Conservation (phyloP, 2,888 invertebrate genomes). For the Poecilobothrus nobilitatus region DNA sequence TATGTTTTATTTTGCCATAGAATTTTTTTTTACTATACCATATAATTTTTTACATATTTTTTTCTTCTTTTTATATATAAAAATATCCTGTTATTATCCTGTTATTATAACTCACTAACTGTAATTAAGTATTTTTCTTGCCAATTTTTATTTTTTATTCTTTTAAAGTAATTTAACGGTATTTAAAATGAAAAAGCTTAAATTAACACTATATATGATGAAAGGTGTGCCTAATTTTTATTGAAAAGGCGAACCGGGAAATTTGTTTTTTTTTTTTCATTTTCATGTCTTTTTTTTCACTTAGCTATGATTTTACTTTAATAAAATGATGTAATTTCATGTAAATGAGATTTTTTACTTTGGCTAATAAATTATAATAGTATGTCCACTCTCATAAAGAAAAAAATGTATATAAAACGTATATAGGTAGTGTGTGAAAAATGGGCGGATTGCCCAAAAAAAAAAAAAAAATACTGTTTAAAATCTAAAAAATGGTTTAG, state of each 20-base stretch:
- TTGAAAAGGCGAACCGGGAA: not conserved
- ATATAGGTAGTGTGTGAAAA: not conserved
- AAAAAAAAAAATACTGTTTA: not conserved
- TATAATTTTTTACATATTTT: not conserved
- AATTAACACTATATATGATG: not conserved
- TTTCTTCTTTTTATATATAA: not conserved
- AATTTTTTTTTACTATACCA: too few species aligned
- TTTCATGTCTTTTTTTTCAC: not conserved
- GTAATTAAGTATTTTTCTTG: not conserved
- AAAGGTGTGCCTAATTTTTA: not conserved
- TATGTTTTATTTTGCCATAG: too few species aligned
- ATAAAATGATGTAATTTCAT: constrained; percentile 1
- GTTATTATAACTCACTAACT: not conserved
- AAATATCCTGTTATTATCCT: constrained; percentile 6
- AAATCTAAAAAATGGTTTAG: too few species aligned
- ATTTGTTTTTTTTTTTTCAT: not conserved
- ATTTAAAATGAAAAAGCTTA: constrained; percentile 6
- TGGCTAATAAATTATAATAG: not conserved
- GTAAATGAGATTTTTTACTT: not conserved
- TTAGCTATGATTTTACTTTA: not conserved
- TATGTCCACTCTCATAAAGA: not conserved
- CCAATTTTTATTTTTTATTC: too few species aligned
- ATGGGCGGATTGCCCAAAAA: not conserved
- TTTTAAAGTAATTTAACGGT: not conserved
- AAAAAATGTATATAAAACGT: not conserved